Percentiles rank a stretch among this genome's conserved stretches.
These are phyloP conservation scores for Heliothis virescens DNA, from an alignment of 1,140 invertebrate species.

Conservation along the genomic window DNA sequence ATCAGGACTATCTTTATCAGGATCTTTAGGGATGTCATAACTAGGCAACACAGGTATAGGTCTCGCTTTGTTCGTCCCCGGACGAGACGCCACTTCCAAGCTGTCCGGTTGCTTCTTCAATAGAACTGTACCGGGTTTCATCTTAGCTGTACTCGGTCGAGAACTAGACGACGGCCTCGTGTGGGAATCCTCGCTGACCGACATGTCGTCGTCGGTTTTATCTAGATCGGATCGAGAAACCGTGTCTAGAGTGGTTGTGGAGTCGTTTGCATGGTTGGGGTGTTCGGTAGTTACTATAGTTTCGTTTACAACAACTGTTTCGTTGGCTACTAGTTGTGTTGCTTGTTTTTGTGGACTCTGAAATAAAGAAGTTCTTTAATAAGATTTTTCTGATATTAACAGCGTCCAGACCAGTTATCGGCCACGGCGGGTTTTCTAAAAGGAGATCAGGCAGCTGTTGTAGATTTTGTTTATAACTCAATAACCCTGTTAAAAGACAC, in stretches of 20 bases:
- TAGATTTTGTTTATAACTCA: too few relatives aligned
- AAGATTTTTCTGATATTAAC: too few relatives aligned
- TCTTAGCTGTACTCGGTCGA: conserved; percentile 54
- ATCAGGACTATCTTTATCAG: conserved; percentile 76
- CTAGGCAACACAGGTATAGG: conserved; percentile 71
- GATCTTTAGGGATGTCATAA: conserved; percentile 68
- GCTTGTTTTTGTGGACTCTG: conserved; percentile 66
- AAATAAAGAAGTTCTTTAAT: conserved; percentile 46
- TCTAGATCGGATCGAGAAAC: conserved; percentile 63
- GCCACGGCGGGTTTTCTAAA: too few relatives aligned
- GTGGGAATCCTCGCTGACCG: conserved; percentile 43
- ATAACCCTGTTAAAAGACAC: too few relatives aligned
- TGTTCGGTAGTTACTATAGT: conserved; percentile 5
- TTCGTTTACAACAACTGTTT: conserved; percentile 49
- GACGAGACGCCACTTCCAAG: conserved; percentile 54
- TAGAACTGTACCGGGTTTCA: conserved; percentile 52
- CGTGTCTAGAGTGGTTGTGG: conserved; percentile 63
- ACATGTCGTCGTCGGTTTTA: conserved; percentile 61
- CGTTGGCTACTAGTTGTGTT: not conserved
- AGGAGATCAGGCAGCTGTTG: too few relatives aligned
- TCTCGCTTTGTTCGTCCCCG: conserved; percentile 65
- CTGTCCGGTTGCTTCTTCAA: conserved; percentile 69
- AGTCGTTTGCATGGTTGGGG: conserved; percentile 51
- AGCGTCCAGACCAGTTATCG: too few relatives aligned
- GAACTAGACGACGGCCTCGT: conserved; percentile 55